These are phyloP conservation scores for Nebria ingens DNA, from an alignment of 1,140 invertebrate genomes.

Conservation along the genomic window DNA sequence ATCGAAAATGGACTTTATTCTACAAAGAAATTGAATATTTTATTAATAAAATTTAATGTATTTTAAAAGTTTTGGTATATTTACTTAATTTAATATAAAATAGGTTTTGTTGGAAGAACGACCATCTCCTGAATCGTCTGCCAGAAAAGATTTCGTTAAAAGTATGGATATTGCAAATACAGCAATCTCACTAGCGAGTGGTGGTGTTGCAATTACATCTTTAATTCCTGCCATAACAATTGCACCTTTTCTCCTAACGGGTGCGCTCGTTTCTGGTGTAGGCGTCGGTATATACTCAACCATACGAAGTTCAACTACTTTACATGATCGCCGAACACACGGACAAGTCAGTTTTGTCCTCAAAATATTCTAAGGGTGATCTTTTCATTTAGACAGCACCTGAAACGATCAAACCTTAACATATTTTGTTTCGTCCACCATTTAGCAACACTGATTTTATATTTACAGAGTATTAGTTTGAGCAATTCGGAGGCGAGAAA, in stretches of 20 bases:
- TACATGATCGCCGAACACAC: constrained; percentile 21
- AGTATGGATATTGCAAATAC: neutral
- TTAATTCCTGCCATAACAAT: neutral
- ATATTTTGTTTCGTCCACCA: neutral
- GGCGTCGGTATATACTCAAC: neutral
- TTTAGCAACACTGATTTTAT: neutral
- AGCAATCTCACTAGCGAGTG: neutral
- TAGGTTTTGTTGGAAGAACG: constrained; percentile 10
- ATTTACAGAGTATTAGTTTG: constrained; percentile 28
- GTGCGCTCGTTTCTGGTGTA: neutral
- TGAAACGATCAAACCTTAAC: neutral
- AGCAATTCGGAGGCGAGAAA: constrained; percentile 28
- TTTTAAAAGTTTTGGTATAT: constrained; percentile 8
- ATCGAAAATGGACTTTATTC: neutral
- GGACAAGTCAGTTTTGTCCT: constrained; percentile 23
- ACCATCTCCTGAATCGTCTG: neutral
- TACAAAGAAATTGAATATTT: no score
- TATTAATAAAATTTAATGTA: no score
- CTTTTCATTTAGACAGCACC: neutral
- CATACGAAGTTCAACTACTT: neutral
- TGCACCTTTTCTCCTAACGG: neutral
- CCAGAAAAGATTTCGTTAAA: neutral
- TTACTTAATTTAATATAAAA: constrained; percentile 14
- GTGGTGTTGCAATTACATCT: neutral
- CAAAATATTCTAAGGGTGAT: neutral